Base-by-base conservation (phyloP, 2,888 invertebrate species). In the Drosophila acutilabella region DNA sequence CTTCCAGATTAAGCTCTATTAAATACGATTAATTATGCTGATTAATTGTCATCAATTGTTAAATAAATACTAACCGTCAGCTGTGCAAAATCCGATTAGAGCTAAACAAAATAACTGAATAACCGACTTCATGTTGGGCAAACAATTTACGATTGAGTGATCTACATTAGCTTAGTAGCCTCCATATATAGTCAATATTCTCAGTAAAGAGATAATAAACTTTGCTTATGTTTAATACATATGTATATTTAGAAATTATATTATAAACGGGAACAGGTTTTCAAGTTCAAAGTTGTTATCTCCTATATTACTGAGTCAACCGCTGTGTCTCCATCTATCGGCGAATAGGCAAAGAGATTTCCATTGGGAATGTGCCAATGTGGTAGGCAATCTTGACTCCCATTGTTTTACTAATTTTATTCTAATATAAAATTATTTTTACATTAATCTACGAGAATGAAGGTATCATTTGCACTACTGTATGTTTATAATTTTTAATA, bases 91-190 rank as follows among this genome's bases (percentile, higher is more conserved):
- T 7, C 20, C 14, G n/a, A 44, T 26, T 8, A 61, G 20, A 10
- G 8, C 8, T 4, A 47, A 0, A 33, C n/a, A 40, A 11, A 20
- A 8, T 18, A 61, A 3, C 2, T 41, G 11, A 30, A 41, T 1
- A 30, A 41, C 1, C 16, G 47, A 61, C 40, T 47, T 61, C 64
- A 67, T 67, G 5, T 36, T 47, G n/a, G 23, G 3, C 11, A 1
- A 57, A 47, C 51, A 36, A 23, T 23, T 13, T 2, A 5, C 40
- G 14, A 51, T 10, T 56, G 11, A 47, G 51, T 30, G 4, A 8
- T 2, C 30, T 40, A 6, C 2, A 16, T 6, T n/a, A 13, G 6
- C 2, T 2, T 7, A 40, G 4, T 8, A 18, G 13, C 33, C 41
- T 8, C 18, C 13, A 18, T 65, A 53, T 62, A 53, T 48, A 65